These are phyloP conservation scores for Sterrhoptilus dennistouni DNA, from an alignment of 2,113 vertebrate genomes.

Conservation along the genomic window DNA sequence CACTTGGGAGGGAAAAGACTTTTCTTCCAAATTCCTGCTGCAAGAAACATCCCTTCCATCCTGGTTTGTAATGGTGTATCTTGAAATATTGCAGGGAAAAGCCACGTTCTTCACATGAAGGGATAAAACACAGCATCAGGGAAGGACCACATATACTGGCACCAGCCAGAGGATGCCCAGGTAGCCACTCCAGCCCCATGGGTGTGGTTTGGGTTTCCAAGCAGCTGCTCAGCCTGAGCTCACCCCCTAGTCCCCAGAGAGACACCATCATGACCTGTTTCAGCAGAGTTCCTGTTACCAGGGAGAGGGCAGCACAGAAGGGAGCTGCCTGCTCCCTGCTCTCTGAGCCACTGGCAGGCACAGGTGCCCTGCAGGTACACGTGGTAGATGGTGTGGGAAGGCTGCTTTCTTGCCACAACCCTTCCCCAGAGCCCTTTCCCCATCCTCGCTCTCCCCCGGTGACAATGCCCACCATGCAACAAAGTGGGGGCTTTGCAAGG, in stretches of 20 bases:
- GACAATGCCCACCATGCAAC: fast-evolving
- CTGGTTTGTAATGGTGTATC: background rate
- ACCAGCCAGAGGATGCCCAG: background rate
- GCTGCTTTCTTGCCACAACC: background rate
- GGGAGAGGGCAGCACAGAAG: background rate
- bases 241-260: background rate
- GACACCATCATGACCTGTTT: background rate
- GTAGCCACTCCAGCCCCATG: fast-evolving
- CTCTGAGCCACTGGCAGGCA: background rate
- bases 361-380: background rate
- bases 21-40: background rate
- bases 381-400: background rate
- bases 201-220: background rate
- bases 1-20: background rate
- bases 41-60: background rate
- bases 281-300: background rate
- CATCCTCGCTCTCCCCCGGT: fast-evolving
- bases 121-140: background rate
- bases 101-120: background rate
- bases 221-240: slow-evolving; percentile 4
- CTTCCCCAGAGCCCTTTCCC: background rate
- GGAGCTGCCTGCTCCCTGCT: background rate
- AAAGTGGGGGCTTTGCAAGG: background rate
- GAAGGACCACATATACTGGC: background rate
- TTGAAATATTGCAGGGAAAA: background rate